phyloP scores from a whole-genome alignment of 2,113 vertebrate species.

The Thryonomys swinderianus region DNA sequence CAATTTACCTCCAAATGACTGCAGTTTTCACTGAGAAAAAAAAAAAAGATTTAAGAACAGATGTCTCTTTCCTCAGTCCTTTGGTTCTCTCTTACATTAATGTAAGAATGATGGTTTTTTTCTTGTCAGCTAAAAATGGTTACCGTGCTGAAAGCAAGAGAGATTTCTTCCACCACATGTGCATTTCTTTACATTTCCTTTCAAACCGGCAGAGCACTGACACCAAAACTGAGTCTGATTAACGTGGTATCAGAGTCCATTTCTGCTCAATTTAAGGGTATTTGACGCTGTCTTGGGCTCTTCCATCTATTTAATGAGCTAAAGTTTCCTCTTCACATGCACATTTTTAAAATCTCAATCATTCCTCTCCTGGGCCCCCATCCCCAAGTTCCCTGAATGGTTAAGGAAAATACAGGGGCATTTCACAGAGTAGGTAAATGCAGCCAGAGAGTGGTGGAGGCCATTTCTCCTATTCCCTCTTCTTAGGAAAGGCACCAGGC shows the following conservation, averaged over 20 bases:
- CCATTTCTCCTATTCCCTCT: conserved; percentile 47
- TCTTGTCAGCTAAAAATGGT: conserved; percentile 57
- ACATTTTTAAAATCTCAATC: neutral
- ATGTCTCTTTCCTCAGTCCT: conserved; percentile 11
- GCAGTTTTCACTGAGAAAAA: conserved; percentile 1
- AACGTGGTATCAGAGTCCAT: neutral
- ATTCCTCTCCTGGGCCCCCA: neutral
- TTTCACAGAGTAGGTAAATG: conserved; percentile 24
- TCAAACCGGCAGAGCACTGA: neutral
- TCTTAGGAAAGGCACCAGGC: neutral
- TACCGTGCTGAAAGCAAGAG: conserved; percentile 7
- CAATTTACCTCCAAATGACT: neutral
- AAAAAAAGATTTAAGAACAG: conserved; percentile 34
- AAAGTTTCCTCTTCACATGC: conserved; percentile 31
- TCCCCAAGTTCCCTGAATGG: conserved; percentile 37
- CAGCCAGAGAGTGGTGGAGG: neutral
- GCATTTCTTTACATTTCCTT: conserved; percentile 27
- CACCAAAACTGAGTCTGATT: neutral
- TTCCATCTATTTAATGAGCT: neutral
- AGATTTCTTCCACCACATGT: conserved; percentile 10
- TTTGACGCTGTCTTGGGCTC: neutral
- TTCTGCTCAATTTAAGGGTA: neutral
- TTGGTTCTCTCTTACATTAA: conserved; percentile 48
- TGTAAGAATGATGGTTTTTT: neutral
- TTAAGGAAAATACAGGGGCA: neutral